These are phyloP conservation scores for Scomber scombrus DNA, from an alignment of 2,113 vertebrate species.

Conservation along the genomic window DNA sequence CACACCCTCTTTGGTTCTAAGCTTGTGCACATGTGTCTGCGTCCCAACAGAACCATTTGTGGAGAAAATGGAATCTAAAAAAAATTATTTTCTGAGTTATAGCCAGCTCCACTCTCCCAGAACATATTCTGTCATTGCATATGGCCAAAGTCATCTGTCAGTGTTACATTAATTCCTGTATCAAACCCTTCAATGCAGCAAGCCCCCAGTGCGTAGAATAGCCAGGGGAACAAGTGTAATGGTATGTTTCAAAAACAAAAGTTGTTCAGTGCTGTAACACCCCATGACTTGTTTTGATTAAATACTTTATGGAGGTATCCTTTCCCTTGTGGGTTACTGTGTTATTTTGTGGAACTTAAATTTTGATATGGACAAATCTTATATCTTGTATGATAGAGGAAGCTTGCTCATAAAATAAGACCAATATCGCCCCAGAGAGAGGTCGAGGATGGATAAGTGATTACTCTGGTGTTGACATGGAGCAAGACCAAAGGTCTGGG, in stretches of 20 bases:
- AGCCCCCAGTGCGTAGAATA: conserved; percentile 21
- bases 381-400: conserved; percentile 3
- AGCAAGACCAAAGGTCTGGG: conserved; percentile 45
- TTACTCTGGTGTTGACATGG: conserved; percentile 38
- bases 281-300: conserved; percentile 44
- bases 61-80: conserved; percentile 58
- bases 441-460: conserved; percentile 40
- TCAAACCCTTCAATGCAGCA: conserved; percentile 51
- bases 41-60: conserved; percentile 48
- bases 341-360: conserved; percentile 9
- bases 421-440: conserved; percentile 4
- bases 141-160: conserved; percentile 66
- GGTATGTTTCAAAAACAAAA: conserved; percentile 62
- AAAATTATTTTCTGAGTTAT: conserved; percentile 45
- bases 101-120: conserved; percentile 55
- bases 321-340: background rate
- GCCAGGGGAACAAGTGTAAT: conserved; percentile 40
- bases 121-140: conserved; percentile 55
- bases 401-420: conserved; percentile 13
- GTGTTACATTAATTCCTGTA: conserved; percentile 55
- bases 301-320: conserved; percentile 24
- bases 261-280: conserved; percentile 27
- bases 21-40: conserved; percentile 18
- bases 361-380: background rate
- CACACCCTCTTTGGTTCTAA: background rate